These are phyloP conservation scores for Hartigia nigra DNA, from an alignment of 2,888 invertebrate genomes.

Conservation along the genomic window DNA sequence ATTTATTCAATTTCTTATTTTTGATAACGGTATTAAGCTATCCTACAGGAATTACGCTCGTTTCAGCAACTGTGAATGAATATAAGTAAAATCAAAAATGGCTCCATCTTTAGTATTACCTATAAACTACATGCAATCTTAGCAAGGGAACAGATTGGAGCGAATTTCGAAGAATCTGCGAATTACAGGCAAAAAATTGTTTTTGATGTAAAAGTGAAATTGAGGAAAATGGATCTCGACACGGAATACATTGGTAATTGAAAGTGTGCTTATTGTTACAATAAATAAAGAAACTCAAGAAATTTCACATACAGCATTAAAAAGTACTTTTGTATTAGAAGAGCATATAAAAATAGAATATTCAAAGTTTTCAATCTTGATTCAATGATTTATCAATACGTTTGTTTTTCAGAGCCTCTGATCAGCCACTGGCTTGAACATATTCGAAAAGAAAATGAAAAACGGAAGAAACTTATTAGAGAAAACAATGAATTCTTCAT, in stretches of 20 bases:
- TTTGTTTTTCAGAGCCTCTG: conserved; percentile 33
- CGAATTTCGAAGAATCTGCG: neutral
- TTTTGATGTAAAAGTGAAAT: neutral
- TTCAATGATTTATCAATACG: neutral
- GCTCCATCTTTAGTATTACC: neutral
- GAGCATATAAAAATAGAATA: neutral
- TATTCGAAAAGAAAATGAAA: conserved; percentile 36
- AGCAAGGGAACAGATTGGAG: neutral
- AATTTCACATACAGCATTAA: neutral
- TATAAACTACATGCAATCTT: neutral
- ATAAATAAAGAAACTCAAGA: neutral
- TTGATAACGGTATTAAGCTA: neutral
- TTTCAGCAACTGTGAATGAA: neutral
- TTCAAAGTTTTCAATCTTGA: neutral
- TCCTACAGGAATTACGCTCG: neutral
- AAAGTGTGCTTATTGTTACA: neutral
- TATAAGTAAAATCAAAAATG: neutral
- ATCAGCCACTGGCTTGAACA: conserved; percentile 50
- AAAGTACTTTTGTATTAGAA: neutral
- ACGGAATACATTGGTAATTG: conserved; percentile 33
- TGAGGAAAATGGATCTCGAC: conserved; percentile 13
- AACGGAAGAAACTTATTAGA: conserved; percentile 35
- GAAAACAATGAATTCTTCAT: conserved; percentile 39
- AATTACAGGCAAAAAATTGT: conserved; percentile 3
- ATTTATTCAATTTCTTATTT: neutral